phyloP scores from a whole-genome alignment of 2,888 invertebrate genomes.

The Clivina fossor region DNA sequence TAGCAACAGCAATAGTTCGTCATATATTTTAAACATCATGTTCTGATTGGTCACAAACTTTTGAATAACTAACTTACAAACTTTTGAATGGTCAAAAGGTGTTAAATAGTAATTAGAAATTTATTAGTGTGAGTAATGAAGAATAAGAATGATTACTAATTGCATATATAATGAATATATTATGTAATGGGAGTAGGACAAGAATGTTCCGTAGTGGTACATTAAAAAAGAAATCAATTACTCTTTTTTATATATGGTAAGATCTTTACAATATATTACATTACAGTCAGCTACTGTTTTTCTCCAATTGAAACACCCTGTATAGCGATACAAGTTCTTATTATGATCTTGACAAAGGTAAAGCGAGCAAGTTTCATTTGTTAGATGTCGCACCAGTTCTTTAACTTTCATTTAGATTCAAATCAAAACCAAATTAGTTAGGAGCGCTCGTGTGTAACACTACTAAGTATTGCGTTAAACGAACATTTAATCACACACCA shows the following conservation, averaged over 20 bases:
- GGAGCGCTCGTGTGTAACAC: conserved; percentile 21
- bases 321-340: not conserved
- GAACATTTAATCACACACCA: conserved; percentile 1
- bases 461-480: conserved; percentile 3
- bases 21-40: too few relatives aligned
- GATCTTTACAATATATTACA: not conserved
- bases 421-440: conserved; percentile 30
- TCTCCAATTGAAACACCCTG: not conserved
- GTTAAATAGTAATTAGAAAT: too few relatives aligned
- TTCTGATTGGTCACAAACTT: too few relatives aligned
- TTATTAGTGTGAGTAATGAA: too few relatives aligned
- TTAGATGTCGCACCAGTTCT: conserved; percentile 10
- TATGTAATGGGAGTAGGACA: too few relatives aligned
- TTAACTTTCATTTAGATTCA: conserved; percentile 20
- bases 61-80: too few relatives aligned
- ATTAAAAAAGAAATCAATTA: not conserved
- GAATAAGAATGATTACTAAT: too few relatives aligned
- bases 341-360: conserved; percentile 1
- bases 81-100: too few relatives aligned
- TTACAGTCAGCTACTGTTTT: not conserved
- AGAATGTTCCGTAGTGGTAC: too few relatives aligned
- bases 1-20: too few relatives aligned
- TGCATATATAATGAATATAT: too few relatives aligned
- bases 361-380: conserved; percentile 8
- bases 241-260: not conserved